phyloP scores from a whole-genome alignment of 2,113 vertebrate species.

The Rhea pennata region DNA sequence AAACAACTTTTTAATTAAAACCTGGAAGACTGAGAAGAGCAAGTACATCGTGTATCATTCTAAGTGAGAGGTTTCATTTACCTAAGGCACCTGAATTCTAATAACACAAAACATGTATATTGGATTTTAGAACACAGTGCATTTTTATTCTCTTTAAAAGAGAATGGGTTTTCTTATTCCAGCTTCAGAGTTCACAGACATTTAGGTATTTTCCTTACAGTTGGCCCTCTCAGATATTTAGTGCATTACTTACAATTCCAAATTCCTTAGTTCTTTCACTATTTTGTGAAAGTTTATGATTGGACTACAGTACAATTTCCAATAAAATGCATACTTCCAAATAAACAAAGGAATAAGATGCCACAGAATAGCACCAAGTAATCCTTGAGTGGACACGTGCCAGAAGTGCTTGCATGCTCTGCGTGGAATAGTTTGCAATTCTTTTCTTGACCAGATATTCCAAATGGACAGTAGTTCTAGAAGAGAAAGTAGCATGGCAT shows the following conservation, averaged over 20 bases:
- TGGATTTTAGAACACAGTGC: background rate
- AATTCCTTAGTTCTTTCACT: constrained; percentile 78
- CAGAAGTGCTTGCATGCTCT: constrained; percentile 85
- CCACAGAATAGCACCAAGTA: constrained; percentile 83
- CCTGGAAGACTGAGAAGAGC: background rate
- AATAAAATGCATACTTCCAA: constrained; percentile 84
- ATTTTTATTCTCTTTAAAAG: background rate
- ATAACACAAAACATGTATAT: background rate
- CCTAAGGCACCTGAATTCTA: background rate
- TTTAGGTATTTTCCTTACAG: background rate
- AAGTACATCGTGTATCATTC: background rate
- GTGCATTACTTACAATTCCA: constrained; percentile 72
- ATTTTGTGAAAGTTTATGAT: constrained; percentile 81
- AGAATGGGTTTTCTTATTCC: background rate
- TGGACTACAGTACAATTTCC: constrained; percentile 83
- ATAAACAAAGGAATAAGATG: constrained; percentile 82
- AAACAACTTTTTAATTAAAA: background rate
- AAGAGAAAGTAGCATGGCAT: constrained; percentile 82
- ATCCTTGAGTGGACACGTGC: constrained; percentile 82
- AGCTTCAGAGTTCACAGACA: background rate
- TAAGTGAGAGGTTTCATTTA: background rate
- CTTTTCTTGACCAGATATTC: constrained; percentile 79
- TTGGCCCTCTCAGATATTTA: background rate
- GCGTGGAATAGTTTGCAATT: constrained; percentile 79
- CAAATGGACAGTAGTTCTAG: constrained; percentile 82